These are phyloP conservation scores for Gopherus evgoodei DNA, from an alignment of 2,113 vertebrate species.

Conservation along the genomic window DNA sequence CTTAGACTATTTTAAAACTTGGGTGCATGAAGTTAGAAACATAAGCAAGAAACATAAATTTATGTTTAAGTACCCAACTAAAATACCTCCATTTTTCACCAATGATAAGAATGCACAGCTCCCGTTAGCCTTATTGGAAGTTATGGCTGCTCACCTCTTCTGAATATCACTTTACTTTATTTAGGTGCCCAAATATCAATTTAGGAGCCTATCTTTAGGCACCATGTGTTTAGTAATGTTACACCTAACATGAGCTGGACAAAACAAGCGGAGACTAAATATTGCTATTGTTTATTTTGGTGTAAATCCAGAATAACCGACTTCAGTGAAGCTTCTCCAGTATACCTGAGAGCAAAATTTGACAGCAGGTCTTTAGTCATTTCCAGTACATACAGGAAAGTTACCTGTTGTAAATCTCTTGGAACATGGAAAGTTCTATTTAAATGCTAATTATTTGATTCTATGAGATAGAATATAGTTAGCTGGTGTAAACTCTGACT, in stretches of 20 bases:
- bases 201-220: background rate
- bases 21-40: constrained; percentile 24
- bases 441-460: background rate
- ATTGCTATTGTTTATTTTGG: background rate
- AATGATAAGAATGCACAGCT: constrained; percentile 1
- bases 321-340: background rate
- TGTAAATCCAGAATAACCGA: background rate
- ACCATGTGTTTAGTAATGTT: background rate
- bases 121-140: background rate
- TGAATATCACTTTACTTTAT: background rate
- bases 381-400: background rate
- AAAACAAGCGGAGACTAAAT: background rate
- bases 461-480: background rate
- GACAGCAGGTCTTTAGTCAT: background rate
- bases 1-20: background rate
- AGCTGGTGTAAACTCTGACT: constrained; percentile 23
- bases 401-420: background rate
- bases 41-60: background rate
- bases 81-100: background rate
- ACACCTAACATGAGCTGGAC: background rate
- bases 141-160: constrained; percentile 3
- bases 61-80: constrained; percentile 13
- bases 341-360: background rate
- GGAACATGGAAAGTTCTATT: background rate
- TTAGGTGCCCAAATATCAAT: background rate